Conservation (phyloP, 2,113 vertebrate genomes). For the Rostratula benghalensis region DNA sequence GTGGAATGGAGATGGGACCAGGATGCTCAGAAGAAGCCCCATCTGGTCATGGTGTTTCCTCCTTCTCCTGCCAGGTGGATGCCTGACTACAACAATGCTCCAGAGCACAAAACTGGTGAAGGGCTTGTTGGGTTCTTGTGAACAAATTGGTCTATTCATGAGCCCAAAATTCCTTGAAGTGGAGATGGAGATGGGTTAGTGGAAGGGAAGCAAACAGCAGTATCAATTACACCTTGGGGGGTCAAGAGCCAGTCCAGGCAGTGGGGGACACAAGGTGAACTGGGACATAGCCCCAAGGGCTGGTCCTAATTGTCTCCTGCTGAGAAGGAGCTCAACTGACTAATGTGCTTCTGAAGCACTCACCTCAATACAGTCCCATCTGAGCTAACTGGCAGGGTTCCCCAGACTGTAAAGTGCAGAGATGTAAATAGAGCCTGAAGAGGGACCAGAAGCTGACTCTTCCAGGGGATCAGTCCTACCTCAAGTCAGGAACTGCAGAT, state of each 20-base stretch:
- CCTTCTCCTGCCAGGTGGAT: background rate
- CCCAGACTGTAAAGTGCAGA: background rate
- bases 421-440: background rate
- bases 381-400: background rate
- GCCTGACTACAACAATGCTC: background rate
- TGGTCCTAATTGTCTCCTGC: background rate
- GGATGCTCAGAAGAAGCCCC: background rate
- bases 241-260: background rate
- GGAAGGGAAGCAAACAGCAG: background rate
- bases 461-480: background rate
- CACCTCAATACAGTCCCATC: background rate
- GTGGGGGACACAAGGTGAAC: background rate
- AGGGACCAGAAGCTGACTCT: background rate
- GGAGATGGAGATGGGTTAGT: background rate
- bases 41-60: background rate
- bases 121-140: background rate
- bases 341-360: rapidly evolving
- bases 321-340: background rate
- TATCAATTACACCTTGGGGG: background rate
- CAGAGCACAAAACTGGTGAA: rapidly evolving
- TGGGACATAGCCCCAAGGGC: background rate
- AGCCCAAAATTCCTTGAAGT: background rate
- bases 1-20: background rate
- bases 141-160: background rate
- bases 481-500: background rate